These are phyloP conservation scores for Sinotaia quadrata DNA, from an alignment of 2,888 invertebrate species.

Conservation along the genomic window DNA sequence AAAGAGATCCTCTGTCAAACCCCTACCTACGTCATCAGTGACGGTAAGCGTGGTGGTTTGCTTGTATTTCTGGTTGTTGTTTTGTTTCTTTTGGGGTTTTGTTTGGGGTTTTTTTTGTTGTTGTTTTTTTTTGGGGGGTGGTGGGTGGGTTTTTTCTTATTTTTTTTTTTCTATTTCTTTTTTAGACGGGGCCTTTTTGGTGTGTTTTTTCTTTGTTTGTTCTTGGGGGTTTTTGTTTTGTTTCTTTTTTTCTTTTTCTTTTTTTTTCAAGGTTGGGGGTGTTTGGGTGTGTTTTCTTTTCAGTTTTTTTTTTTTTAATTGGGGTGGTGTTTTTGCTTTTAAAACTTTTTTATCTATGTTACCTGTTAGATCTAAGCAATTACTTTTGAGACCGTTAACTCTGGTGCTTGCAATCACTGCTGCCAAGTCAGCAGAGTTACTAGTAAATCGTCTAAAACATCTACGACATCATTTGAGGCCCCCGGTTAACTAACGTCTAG, in stretches of 20 bases:
- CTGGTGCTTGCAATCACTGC: no score
- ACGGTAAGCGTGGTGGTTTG: no score
- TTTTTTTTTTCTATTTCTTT: not conserved
- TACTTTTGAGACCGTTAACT: no score
- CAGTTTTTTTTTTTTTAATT: not conserved
- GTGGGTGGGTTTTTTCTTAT: not conserved
- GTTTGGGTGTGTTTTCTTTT: no score
- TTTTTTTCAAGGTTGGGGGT: no score
- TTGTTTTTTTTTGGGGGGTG: constrained; percentile 6
- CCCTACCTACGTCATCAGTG: constrained; percentile 59
- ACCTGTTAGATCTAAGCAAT: no score
- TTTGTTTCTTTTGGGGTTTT: not conserved
- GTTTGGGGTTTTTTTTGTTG: not conserved
- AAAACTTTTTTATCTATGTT: no score
- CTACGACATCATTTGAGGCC: no score
- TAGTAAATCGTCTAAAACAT: no score
- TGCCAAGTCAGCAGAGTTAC: no score
- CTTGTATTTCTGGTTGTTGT: not conserved
- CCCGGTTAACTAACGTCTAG: no score
- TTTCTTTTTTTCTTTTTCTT: not conserved
- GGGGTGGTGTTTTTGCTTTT: not conserved
- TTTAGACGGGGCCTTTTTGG: not conserved
- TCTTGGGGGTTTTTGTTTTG: not conserved
- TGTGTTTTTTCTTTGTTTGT: constrained; percentile 1
- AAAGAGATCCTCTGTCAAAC: constrained; percentile 63